These are phyloP conservation scores for Atta colombica DNA, from an alignment of 1,140 invertebrate genomes.

Conservation along the genomic window DNA sequence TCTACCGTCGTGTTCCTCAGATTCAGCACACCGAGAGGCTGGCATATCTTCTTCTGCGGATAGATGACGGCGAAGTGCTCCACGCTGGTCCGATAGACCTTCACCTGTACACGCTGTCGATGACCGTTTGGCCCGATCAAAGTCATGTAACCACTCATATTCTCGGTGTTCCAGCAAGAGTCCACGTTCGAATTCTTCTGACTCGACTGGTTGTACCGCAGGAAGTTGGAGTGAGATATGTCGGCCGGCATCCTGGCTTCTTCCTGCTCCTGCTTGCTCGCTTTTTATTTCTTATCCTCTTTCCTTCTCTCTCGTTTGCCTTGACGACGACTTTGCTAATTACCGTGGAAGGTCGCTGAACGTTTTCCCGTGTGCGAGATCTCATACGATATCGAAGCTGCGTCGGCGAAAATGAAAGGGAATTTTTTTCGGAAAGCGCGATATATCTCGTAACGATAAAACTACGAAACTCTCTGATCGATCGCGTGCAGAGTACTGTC, in stretches of 20 bases:
- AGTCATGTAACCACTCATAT: conserved; percentile 89
- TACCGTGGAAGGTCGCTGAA: conserved; percentile 26
- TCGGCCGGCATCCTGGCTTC: conserved; percentile 84
- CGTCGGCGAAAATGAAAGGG: conserved; percentile 5
- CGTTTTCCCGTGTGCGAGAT: not conserved
- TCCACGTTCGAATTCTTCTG: conserved; percentile 80
- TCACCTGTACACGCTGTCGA: conserved; percentile 88
- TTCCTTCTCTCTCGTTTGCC: not conserved
- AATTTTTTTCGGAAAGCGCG: not conserved
- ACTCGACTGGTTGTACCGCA: conserved; percentile 80
- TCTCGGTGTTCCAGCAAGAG: conserved; percentile 88
- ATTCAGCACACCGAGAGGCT: conserved; percentile 89
- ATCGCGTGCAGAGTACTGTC: conserved; percentile 66
- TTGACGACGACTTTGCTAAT: conserved; percentile 10
- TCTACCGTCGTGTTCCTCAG: conserved; percentile 88
- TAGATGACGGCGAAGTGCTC: conserved; percentile 91
- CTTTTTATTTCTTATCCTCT: not conserved
- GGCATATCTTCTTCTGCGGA: conserved; percentile 89
- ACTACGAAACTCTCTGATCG: not conserved
- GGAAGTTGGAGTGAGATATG: conserved; percentile 83
- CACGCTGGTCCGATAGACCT: conserved; percentile 89
- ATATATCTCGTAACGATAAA: not conserved
- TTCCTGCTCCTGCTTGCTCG: conserved; percentile 13
- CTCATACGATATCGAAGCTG: not conserved
- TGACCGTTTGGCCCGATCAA: conserved; percentile 88